These are phyloP conservation scores for Muscicapa striata DNA, from an alignment of 2,797 vertebrate species.

Conservation along the genomic window DNA sequence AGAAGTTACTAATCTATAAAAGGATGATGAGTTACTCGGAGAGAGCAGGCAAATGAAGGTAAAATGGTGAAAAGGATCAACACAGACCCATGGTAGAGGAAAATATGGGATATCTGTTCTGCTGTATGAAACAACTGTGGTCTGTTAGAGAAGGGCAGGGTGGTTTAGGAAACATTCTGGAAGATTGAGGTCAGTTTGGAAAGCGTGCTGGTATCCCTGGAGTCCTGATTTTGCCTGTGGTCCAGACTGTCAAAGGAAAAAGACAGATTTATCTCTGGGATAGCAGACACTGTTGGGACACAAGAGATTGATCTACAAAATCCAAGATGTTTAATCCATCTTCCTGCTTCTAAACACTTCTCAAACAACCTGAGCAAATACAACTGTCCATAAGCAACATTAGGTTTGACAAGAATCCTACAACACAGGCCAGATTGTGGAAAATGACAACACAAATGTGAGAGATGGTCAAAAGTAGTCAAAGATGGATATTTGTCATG, in stretches of 20 bases:
- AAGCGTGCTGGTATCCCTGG: rapidly evolving
- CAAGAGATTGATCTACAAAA: neutral
- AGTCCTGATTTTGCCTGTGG: neutral
- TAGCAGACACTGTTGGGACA: neutral
- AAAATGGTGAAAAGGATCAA: neutral
- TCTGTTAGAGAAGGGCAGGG: neutral
- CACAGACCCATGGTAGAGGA: neutral
- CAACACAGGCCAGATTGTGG: neutral
- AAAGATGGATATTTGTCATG: neutral
- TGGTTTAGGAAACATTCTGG: neutral
- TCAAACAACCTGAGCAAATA: neutral
- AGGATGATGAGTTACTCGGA: neutral
- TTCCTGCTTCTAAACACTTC: neutral
- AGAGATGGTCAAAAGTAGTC: neutral
- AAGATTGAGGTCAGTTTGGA: neutral
- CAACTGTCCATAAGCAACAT: neutral
- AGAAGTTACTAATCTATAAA: neutral
- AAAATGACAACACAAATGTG: neutral
- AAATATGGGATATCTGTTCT: neutral
- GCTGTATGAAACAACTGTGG: neutral
- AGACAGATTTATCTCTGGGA: neutral
- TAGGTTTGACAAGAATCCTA: neutral
- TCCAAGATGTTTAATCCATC: neutral
- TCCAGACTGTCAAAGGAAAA: neutral
- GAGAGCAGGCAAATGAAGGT: neutral